Evolutionary conservation across 2,888 invertebrate species (phyloP), one percentile per base, ranked within the genome.

Genomic region (Xestia ashworthii): DNA sequence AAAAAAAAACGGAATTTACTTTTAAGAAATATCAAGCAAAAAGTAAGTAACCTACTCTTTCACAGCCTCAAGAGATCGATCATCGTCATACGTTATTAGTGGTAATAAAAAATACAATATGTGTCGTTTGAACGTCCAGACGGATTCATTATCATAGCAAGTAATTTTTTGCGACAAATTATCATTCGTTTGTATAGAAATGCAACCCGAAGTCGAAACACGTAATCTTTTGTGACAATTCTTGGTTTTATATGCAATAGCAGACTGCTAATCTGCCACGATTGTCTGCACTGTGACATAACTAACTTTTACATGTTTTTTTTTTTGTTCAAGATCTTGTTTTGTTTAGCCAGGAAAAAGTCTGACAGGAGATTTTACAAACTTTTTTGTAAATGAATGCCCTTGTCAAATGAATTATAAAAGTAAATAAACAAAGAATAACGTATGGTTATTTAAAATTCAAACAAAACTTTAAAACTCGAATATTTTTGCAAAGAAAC

Each of bases 61-160:
- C n/a, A 48, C 44, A n/a, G 50, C 14, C 50, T 41, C 32, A 73
- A 67, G 65, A 74, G 71, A 75, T 71, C 62, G 44, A 86, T 78
- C 22, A 46, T 53, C 16, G 16, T 41, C 50, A 32, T 22, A 46
- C 14, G 11, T 67, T 60, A 65, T 73, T 64, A 65, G n/a, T 25
- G 32, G 22, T 41, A 70, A 41, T 66, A 78, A 82, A 83, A 74
- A 58, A 32, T 25, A 68, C 41, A 74, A 77, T 67, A 65, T 71
- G 25, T 73, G 74, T 84, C 80, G 11, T 72, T 46, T 48, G 1
- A 8, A 58, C 12, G 64, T 65, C 65, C 55, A 83, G 74, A 77
- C 84, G 41, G 65, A 62, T 69, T 60, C 50, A 79, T 86, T 76
- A 71, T 53, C 58, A 71, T 78, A 38, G 12, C 50, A 76, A 80